Evolutionary conservation across 1,140 invertebrate genomes (phyloP).

Genomic region (Pseudobourletiella spinata): DNA sequence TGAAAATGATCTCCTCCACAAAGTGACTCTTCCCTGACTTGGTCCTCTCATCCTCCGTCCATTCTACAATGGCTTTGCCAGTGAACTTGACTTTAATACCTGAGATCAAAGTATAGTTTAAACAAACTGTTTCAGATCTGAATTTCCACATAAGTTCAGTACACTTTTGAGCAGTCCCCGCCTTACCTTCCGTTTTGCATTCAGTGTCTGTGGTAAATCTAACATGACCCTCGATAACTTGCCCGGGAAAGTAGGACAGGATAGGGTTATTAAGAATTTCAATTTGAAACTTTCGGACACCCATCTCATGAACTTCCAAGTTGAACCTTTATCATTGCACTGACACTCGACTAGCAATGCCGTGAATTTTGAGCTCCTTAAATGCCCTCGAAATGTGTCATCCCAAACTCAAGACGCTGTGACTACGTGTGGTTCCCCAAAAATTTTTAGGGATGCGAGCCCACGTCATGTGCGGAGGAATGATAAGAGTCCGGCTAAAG

Average conservation of each 20-base stretch:
- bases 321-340: too few relatives aligned
- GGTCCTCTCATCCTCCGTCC: not conserved
- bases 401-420: too few relatives aligned
- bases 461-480: too few relatives aligned
- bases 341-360: too few relatives aligned
- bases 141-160: not conserved
- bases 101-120: not conserved
- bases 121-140: not conserved
- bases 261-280: slow-evolving; percentile 5
- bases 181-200: not conserved
- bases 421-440: too few relatives aligned
- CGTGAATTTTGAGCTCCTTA: too few relatives aligned
- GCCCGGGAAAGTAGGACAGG: slow-evolving; percentile 5
- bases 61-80: not conserved
- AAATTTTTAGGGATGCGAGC: too few relatives aligned
- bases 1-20: not conserved
- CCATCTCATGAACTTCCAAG: too few relatives aligned
- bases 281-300: not conserved
- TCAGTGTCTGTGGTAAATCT: not conserved
- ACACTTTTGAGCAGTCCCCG: not conserved
- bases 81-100: not conserved
- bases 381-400: too few relatives aligned
- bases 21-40: not conserved
- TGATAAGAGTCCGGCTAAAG: too few relatives aligned
- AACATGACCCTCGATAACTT: not conserved